Conservation (phyloP, 2,797 vertebrate genomes). For the Carcharodon carcharias region DNA sequence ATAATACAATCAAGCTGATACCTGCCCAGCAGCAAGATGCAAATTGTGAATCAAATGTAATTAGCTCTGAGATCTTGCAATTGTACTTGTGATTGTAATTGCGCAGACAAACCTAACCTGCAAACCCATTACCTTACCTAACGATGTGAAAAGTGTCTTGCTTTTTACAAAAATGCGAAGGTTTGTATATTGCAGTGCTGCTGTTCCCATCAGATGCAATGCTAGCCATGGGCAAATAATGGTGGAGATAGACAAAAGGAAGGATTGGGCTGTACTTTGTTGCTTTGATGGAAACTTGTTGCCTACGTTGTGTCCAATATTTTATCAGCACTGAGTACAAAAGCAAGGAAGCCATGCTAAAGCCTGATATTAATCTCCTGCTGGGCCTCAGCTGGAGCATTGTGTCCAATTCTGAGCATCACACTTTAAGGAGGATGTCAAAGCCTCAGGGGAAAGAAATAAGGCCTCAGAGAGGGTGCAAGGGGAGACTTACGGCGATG, state of each 20-base stretch:
- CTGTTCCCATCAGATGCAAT: neutral
- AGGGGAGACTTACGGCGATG: neutral
- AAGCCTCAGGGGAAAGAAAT: neutral
- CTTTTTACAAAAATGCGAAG: neutral
- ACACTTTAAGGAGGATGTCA: neutral
- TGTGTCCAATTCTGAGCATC: neutral
- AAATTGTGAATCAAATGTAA: neutral
- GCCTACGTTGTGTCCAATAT: neutral
- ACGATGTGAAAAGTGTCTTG: neutral
- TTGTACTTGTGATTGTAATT: neutral
- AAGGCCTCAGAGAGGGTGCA: neutral
- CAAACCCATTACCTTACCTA: neutral
- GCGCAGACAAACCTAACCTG: neutral
- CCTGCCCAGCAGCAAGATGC: neutral
- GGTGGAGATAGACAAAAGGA: neutral
- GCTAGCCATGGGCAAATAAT: neutral
- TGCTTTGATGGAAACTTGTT: neutral
- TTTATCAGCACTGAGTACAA: neutral
- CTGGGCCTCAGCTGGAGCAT: neutral
- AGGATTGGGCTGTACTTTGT: neutral
- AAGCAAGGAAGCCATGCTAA: neutral
- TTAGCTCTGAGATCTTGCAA: neutral
- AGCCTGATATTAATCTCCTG: neutral
- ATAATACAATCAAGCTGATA: neutral
- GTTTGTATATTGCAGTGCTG: slow-evolving; percentile 10